Conservation (phyloP, 2,797 vertebrate genomes). For the Cyclopterus lumpus region DNA sequence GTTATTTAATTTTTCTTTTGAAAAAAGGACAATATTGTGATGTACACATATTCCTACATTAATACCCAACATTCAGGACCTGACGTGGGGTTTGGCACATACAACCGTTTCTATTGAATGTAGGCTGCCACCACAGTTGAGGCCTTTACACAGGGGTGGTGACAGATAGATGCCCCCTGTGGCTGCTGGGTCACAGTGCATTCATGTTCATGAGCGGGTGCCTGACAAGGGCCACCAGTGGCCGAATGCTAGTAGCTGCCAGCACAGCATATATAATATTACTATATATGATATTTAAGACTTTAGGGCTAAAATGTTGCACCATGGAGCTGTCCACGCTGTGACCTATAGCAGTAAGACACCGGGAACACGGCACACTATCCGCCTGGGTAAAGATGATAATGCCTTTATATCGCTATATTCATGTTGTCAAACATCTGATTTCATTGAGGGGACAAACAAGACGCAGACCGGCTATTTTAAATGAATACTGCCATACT, state of each 20-base stretch:
- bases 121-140: too few relatives aligned
- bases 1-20: neutral
- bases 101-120: too few relatives aligned
- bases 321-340: neutral
- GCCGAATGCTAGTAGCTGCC: too few relatives aligned
- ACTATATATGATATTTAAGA: too few relatives aligned
- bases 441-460: neutral
- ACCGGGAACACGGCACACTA: neutral
- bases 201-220: constrained; percentile 11
- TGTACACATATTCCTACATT: neutral
- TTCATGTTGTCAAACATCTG: neutral
- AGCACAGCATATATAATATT: too few relatives aligned
- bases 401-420: neutral
- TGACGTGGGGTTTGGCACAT: too few relatives aligned
- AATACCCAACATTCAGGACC: neutral
- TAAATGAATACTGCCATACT: neutral
- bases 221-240: neutral
- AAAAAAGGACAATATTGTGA: neutral
- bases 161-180: too few relatives aligned
- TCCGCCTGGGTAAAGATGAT: neutral
- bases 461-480: neutral
- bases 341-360: neutral
- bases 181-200: constrained; percentile 21
- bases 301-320: neutral
- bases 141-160: too few relatives aligned